A percentile compares a stretch with the other conserved stretches of the same genome.
Evolutionary conservation across 2,113 vertebrate species (phyloP).

Genomic region (Tragelaphus scriptus): DNA sequence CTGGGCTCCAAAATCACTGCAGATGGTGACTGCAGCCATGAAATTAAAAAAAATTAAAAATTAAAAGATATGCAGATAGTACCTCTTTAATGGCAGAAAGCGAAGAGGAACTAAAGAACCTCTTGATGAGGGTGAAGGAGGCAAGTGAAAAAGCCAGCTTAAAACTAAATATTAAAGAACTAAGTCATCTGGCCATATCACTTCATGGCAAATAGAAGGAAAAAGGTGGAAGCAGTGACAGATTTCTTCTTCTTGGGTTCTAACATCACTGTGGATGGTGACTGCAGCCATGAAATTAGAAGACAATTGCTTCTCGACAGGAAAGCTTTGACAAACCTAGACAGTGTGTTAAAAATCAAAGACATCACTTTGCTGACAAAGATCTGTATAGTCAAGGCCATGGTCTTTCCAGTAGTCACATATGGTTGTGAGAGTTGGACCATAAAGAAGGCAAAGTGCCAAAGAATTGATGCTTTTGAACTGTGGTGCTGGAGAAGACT

Average conservation of each 20-base stretch:
- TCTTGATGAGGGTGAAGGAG: not conserved
- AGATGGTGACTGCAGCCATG: too few relatives aligned
- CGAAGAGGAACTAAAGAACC: not conserved
- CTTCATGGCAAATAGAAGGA: not conserved
- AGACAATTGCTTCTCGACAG: not conserved
- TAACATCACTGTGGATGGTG: not conserved
- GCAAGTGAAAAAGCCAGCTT: not conserved
- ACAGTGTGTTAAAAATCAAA: not conserved
- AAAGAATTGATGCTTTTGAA: not conserved
- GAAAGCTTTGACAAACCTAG: not conserved
- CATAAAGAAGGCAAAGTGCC: not conserved
- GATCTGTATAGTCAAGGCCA: not conserved
- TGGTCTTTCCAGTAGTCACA: not conserved
- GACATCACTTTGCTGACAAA: not conserved
- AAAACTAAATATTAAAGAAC: not conserved
- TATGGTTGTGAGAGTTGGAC: not conserved
- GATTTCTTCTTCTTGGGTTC: not conserved
- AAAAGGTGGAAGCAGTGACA: not conserved
- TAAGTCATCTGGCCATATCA: not conserved
- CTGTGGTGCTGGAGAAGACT: not conserved
- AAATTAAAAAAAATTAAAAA: too few relatives aligned
- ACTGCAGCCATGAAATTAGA: not conserved
- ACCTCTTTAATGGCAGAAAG: not conserved
- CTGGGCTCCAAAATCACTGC: too few relatives aligned
- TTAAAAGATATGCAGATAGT: not conserved